Base-by-base conservation (phyloP, 2,888 invertebrate genomes). In the Cheilosia grossa region DNA sequence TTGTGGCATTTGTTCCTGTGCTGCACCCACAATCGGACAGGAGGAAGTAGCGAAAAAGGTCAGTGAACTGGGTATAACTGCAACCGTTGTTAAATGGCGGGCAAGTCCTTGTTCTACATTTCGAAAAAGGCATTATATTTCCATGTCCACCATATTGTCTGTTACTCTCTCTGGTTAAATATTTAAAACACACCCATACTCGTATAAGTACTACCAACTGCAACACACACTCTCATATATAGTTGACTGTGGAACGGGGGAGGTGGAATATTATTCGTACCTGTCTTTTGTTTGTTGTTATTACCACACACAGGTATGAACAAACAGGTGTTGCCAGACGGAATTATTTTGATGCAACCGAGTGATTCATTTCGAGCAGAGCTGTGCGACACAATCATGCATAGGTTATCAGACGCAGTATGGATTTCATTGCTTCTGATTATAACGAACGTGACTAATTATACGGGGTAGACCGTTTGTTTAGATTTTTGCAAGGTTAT, bases 71-170 rank as follows among this genome's bases (percentile, higher is more conserved):
- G 56, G n/a, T 61, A 63, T 51, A 44, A 61, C 67, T 51, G 53
- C 61, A 54, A 59, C 59, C 37, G 37, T 47, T 47, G 74, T 47
- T 15, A 37, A 49, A 59, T 72, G 74, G 80, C 74, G 74, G 77
- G 53, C 53, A 21, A 80, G 74, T 83, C 83, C 83, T 80, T 80
- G 83, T 80, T 83, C 83, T 42, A 80, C 21, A 75, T 80, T 80
- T 64, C 15, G 21, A 27, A 6, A n/a, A 56, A 53, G 53, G 54
- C 72, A 40, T 21, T 21, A 33, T 56, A 30, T 53, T 73, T 59
- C 66, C 70, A 70, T 77, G 67, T 66, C 74, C 83, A 83, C 74
- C 73, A 64, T 40, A 70, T 78, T 78, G 78, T 49, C 59, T 53
- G 77, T 56, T 69, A 59, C 64, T 53, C 51, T 24, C 51, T 51